Evolutionary conservation across 1,140 invertebrate genomes (phyloP), one percentile per base, ranked within the genome.

Genomic region (Trachelipus rathkii): DNA sequence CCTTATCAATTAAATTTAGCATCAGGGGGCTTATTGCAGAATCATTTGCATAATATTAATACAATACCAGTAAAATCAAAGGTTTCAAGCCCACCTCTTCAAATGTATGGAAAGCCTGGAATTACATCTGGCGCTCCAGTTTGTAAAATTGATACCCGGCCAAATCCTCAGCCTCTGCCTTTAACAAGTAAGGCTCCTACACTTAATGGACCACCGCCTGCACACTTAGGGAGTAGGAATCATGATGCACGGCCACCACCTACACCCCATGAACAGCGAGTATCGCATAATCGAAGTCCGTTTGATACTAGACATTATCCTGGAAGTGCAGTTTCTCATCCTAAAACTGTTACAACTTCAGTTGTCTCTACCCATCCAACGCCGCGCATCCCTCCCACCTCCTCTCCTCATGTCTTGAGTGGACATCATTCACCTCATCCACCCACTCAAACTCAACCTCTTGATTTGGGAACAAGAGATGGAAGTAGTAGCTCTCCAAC

Each of bases 21-120:
- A 23, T 69, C 69, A 21, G 79, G 73, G 15, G 77, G 79, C 46
- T 76, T 79, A 44, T 71, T 82, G 19, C 77, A 79, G 23, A 79
- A 79, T 72, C 79, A 80, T 67, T 74, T 82, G 23, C 80, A 81
- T 68, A 72, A 77, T 66, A 70, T 75, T 10, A 70, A 77, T 21
- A 72, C 77, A 15, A 70, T 71, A 5, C 68, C 77, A 46, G 78
- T 87, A 0, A 92, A 92, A 82, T 89, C 90, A 2, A 92, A 92
- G 86, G 91, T 92, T 11, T 91, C 89, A 79, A 92, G 91, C 83
- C 92, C 92, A 6, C 91, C 91, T n/a, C 90, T 89, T 60, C 91
- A 93, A 79, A 90, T 93, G 74, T 92, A 92, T 83, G 89, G 91
- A 6, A 92, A 91, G 84, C 90, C 90, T 82, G 86, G 89, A 71